These are phyloP conservation scores for Odontesthes bonariensis DNA, from an alignment of 2,113 vertebrate species.

Conservation along the genomic window DNA sequence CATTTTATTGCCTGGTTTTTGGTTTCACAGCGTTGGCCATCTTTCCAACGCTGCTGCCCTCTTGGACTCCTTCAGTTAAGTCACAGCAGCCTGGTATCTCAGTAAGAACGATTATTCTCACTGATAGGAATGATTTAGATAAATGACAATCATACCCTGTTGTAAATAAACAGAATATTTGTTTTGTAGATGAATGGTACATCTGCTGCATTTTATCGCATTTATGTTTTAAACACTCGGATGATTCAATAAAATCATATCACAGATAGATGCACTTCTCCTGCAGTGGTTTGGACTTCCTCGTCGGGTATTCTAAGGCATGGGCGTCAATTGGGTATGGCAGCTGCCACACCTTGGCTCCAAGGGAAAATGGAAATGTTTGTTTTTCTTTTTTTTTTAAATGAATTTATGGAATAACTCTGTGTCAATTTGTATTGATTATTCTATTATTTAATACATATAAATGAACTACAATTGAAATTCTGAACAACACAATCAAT, in stretches of 20 bases:
- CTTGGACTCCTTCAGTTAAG: neutral
- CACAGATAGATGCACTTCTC: no score
- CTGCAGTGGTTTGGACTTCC: no score
- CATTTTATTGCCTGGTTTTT: slow-evolving; percentile 8
- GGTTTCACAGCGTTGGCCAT: slow-evolving; percentile 7
- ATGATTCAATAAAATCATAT: neutral
- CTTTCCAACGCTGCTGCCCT: neutral
- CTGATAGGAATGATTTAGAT: neutral
- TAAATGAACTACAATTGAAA: no score
- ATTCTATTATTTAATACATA: no score
- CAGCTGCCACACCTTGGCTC: no score
- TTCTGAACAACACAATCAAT: no score
- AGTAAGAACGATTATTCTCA: neutral
- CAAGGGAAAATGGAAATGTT: no score
- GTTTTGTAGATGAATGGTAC: neutral
- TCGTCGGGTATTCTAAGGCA: no score
- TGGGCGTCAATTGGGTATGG: no score
- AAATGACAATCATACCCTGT: neutral
- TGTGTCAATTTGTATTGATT: no score
- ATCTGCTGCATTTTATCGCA: neutral
- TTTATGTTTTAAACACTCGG: neutral
- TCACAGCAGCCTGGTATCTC: neutral
- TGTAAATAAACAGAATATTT: neutral
- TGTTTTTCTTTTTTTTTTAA: no score
- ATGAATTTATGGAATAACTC: no score